These are phyloP conservation scores for Ditula angustiorana DNA, from an alignment of 2,888 invertebrate genomes.

Conservation along the genomic window DNA sequence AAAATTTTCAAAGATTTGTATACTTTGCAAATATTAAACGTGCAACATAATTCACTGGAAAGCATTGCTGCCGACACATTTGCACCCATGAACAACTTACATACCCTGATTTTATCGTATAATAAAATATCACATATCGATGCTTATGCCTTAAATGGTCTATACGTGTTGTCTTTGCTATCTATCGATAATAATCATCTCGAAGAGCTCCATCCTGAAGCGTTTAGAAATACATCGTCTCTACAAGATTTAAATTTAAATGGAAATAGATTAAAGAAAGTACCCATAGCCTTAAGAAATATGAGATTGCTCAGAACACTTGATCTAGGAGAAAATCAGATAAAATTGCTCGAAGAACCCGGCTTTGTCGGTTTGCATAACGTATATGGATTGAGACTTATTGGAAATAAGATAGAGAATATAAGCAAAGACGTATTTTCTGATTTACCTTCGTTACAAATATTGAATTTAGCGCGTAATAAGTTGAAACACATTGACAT, in stretches of 20 bases:
- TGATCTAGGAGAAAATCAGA: constrained; percentile 96
- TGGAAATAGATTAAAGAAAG: constrained; percentile 92
- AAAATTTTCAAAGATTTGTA: constrained; percentile 94
- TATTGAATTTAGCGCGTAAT: constrained; percentile 95
- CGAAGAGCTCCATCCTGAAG: constrained; percentile 93
- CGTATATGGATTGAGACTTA: constrained; percentile 94
- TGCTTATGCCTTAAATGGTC: constrained; percentile 94
- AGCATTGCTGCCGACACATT: constrained; percentile 95
- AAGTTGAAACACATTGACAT: constrained; percentile 91
- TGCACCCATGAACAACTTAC: constrained; percentile 95
- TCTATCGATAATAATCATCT: constrained; percentile 95
- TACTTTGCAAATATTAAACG: constrained; percentile 93
- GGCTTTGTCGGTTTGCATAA: constrained; percentile 94
- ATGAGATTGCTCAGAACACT: constrained; percentile 94
- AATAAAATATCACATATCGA: constrained; percentile 94
- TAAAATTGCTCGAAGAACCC: constrained; percentile 91
- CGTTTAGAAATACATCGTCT: constrained; percentile 95
- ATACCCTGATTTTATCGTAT: constrained; percentile 94
- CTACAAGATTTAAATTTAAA: constrained; percentile 96
- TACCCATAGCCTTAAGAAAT: constrained; percentile 93
- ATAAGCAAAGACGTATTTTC: constrained; percentile 92
- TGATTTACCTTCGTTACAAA: constrained; percentile 92
- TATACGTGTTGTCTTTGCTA: constrained; percentile 93
- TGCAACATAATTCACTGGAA: constrained; percentile 93
- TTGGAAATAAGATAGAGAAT: constrained; percentile 94